Conservation (phyloP, 1,140 invertebrate species). For the Potamilus streckersoni region DNA sequence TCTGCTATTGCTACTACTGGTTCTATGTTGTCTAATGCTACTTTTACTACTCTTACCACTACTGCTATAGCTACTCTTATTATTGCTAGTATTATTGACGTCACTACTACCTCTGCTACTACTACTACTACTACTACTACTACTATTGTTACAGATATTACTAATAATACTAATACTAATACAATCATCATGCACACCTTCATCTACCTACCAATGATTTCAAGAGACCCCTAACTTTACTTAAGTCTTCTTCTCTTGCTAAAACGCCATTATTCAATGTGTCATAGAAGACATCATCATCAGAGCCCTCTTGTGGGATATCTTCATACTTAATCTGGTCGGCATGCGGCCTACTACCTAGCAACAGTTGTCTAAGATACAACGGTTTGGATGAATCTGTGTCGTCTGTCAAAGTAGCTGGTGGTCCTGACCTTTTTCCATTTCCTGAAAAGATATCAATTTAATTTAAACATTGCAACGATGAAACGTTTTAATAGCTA, state of each 20-base stretch:
- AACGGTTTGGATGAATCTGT: no score
- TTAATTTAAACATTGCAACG: no score
- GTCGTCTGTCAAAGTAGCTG: no score
- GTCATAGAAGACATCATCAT: no score
- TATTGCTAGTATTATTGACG: conserved; percentile 2
- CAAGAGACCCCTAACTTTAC: neutral
- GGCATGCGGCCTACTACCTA: no score
- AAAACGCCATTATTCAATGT: no score
- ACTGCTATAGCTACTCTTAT: conserved; percentile 8
- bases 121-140: conserved; percentile 1
- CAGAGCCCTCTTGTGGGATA: no score
- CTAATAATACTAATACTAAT: conserved; percentile 5
- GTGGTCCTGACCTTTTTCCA: no score
- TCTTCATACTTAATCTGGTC: no score
- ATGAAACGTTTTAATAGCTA: no score
- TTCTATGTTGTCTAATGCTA: neutral
- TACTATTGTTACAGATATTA: conserved; percentile 11
- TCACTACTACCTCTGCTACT: neutral
- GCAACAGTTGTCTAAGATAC: no score
- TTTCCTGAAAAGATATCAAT: no score
- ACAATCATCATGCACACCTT: neutral
- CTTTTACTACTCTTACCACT: neutral
- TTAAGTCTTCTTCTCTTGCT: neutral
- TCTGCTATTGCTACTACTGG: neutral
- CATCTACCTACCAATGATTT: neutral